Percentiles rank a stretch among this genome's conserved stretches.
These are phyloP conservation scores for Nesogale talazaci DNA, from an alignment of 2,113 vertebrate genomes.

Conservation along the genomic window DNA sequence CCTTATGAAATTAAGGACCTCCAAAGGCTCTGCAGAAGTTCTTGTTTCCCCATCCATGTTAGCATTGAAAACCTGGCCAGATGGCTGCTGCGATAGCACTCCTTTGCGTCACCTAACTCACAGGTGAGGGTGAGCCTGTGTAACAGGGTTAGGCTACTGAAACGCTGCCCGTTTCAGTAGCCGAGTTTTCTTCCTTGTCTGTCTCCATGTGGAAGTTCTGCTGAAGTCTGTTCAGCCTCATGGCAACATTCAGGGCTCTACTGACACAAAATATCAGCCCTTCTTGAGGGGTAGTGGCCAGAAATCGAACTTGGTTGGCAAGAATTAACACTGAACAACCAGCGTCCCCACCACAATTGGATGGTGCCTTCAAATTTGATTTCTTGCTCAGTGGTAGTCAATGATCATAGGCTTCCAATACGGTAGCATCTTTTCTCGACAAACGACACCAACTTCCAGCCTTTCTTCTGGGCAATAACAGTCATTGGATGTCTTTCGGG, in stretches of 20 bases:
- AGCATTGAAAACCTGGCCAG: neutral
- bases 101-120: neutral
- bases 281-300: neutral
- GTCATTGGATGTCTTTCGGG: neutral
- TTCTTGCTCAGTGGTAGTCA: neutral
- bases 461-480: neutral
- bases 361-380: neutral
- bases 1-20: neutral
- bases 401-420: neutral
- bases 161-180: neutral
- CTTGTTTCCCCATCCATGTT: neutral
- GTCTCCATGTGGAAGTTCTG: neutral
- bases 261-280: neutral
- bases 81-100: too few relatives aligned
- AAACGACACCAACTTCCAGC: neutral
- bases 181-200: neutral
- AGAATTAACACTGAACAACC: neutral
- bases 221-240: neutral
- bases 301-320: neutral
- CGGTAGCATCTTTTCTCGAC: neutral
- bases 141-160: neutral
- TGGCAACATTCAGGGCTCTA: neutral
- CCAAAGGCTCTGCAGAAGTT: neutral
- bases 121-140: neutral
- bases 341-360: neutral